Evolutionary conservation across 2,797 vertebrate species (phyloP).

Genomic region (Dermochelys coriacea): DNA sequence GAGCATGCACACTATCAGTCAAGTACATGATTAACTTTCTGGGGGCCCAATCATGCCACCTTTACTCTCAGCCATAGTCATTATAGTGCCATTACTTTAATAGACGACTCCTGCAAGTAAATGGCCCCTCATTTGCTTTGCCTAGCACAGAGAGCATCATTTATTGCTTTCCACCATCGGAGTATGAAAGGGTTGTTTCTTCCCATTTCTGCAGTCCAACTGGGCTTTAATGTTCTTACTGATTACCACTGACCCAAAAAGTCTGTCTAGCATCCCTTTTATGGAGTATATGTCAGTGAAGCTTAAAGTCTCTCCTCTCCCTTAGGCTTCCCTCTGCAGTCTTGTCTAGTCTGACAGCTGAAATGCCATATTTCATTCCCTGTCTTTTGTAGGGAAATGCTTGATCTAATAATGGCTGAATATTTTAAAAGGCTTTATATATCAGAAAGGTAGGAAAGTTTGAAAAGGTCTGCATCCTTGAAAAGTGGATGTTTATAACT

Average conservation of each 20-base stretch:
- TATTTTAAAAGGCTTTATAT: constrained; percentile 67
- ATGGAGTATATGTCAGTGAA: constrained; percentile 70
- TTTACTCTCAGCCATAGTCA: background rate
- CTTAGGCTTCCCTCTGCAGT: constrained; percentile 71
- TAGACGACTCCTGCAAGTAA: background rate
- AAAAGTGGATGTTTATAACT: constrained; percentile 20
- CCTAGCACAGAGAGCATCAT: constrained; percentile 8
- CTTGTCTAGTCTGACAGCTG: constrained; percentile 69
- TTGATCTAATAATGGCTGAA: constrained; percentile 74
- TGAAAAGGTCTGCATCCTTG: constrained; percentile 42
- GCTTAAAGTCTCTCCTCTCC: constrained; percentile 75
- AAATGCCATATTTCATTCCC: constrained; percentile 68
- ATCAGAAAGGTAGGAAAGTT: constrained; percentile 37
- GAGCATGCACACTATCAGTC: fast-evolving
- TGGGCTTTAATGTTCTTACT: constrained; percentile 72
- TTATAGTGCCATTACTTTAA: background rate
- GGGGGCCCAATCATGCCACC: background rate
- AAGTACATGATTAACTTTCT: background rate
- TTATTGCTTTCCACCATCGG: constrained; percentile 55
- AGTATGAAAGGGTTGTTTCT: constrained; percentile 59
- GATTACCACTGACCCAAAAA: constrained; percentile 78
- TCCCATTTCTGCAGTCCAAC: constrained; percentile 52
- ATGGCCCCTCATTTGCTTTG: constrained; percentile 50
- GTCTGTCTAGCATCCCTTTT: constrained; percentile 72
- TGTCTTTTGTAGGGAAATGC: constrained; percentile 56